Evolutionary conservation across 1,140 invertebrate genomes (phyloP).

Genomic region (Drosophila kurseongensis): DNA sequence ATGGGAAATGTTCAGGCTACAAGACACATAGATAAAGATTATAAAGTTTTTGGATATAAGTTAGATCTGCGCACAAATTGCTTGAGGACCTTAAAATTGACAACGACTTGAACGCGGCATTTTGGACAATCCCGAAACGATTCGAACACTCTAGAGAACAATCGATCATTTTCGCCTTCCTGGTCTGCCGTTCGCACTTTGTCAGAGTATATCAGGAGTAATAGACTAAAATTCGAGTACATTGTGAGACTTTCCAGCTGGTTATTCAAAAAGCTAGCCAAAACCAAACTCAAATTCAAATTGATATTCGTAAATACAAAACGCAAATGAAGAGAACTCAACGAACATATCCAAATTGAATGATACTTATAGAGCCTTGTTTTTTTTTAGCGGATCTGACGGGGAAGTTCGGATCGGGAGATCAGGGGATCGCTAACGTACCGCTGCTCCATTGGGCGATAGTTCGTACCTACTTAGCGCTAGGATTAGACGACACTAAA

Average conservation of each 20-base stretch:
- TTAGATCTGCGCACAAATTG: slow-evolving; percentile 51
- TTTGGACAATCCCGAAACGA: slow-evolving; percentile 34
- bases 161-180: slow-evolving; percentile 11
- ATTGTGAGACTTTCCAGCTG: slow-evolving; percentile 64
- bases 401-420: slow-evolving; percentile 4
- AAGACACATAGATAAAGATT: background rate
- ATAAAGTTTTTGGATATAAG: background rate
- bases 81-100: slow-evolving; percentile 78
- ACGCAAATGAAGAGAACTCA: slow-evolving; percentile 42
- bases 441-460: slow-evolving; percentile 21
- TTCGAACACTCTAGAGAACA: slow-evolving; percentile 24
- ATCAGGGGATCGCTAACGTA: slow-evolving; percentile 27
- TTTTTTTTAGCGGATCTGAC: slow-evolving; percentile 4
- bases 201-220: slow-evolving; percentile 84
- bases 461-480: slow-evolving; percentile 46
- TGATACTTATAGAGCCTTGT: slow-evolving; percentile 35
- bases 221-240: slow-evolving; percentile 85
- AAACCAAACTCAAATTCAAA: slow-evolving; percentile 63
- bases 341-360: slow-evolving; percentile 37
- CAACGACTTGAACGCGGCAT: slow-evolving; percentile 73
- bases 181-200: slow-evolving; percentile 56
- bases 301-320: slow-evolving; percentile 45
- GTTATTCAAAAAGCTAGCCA: slow-evolving; percentile 64
- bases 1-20: background rate
- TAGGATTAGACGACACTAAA: slow-evolving; percentile 49